These are phyloP conservation scores for Glossophaga mutica DNA, from an alignment of 2,797 vertebrate species.

Conservation along the genomic window DNA sequence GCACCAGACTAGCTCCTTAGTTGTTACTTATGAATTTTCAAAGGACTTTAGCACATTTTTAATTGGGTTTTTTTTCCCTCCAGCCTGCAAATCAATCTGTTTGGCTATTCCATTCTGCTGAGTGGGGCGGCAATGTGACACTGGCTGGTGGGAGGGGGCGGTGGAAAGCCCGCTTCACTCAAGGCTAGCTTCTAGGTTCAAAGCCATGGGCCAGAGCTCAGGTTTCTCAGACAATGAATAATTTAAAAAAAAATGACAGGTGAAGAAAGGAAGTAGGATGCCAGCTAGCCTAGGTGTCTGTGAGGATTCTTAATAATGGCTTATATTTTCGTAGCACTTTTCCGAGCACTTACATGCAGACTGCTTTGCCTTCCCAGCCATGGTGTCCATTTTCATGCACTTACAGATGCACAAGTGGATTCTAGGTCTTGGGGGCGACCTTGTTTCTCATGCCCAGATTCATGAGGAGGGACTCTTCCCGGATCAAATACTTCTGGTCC, in stretches of 20 bases:
- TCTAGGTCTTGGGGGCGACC: background rate
- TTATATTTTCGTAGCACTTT: background rate
- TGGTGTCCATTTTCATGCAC: background rate
- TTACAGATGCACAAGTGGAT: background rate
- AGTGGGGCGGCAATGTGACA: background rate
- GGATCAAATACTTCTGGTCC: background rate
- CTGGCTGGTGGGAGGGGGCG: background rate
- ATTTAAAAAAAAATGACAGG: background rate
- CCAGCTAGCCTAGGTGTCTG: background rate
- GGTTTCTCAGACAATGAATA: background rate
- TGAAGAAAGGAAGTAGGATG: background rate
- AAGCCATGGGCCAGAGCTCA: background rate
- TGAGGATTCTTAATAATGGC: background rate
- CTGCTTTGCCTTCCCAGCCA: background rate
- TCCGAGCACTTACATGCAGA: background rate
- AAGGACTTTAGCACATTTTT: constrained; percentile 72
- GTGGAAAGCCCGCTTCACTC: background rate
- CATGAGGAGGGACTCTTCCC: background rate
- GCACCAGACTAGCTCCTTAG: constrained; percentile 28
- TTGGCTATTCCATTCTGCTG: background rate
- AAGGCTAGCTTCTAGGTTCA: background rate
- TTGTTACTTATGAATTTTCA: constrained; percentile 70
- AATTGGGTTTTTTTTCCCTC: constrained; percentile 44
- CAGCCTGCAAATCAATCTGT: constrained; percentile 24
- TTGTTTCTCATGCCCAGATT: background rate